Conservation (phyloP, 2,113 vertebrate species). For the Hemibagrus wyckioides region DNA sequence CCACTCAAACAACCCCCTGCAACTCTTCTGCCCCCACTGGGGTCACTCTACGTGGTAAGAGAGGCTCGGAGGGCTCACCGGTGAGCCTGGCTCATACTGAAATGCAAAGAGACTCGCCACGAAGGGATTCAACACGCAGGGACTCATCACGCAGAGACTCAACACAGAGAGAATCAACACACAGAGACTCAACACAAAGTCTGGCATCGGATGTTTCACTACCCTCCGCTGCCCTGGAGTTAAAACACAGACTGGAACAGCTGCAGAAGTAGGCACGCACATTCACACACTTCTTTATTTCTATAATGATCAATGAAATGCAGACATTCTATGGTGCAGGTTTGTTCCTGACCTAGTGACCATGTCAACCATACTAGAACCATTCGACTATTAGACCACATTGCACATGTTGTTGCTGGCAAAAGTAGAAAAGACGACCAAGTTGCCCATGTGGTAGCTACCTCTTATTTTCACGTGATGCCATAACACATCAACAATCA, state of each 20-base stretch:
- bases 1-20: conserved; percentile 35
- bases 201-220: conserved; percentile 91
- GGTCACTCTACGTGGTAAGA: conserved; percentile 47
- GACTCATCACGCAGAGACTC: not conserved
- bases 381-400: not conserved
- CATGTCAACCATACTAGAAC: not conserved
- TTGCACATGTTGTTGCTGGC: not conserved
- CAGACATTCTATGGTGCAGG: not conserved
- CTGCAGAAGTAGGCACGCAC: conserved; percentile 85
- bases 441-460: not conserved
- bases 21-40: conserved; percentile 48
- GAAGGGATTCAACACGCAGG: not conserved
- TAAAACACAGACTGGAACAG: conserved; percentile 86
- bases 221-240: conserved; percentile 87
- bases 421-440: not conserved
- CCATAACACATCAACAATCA: not conserved
- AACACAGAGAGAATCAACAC: conserved; percentile 41
- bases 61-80: conserved; percentile 52
- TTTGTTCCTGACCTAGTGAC: not conserved
- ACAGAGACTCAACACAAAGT: conserved; percentile 90
- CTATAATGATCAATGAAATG: not conserved
- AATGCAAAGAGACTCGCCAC: not conserved
- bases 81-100: conserved; percentile 64
- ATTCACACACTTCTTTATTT: not conserved
- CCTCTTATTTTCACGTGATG: not conserved